Evolutionary conservation across 1,140 invertebrate genomes (phyloP).

Genomic region (Drosophila albomicans): DNA sequence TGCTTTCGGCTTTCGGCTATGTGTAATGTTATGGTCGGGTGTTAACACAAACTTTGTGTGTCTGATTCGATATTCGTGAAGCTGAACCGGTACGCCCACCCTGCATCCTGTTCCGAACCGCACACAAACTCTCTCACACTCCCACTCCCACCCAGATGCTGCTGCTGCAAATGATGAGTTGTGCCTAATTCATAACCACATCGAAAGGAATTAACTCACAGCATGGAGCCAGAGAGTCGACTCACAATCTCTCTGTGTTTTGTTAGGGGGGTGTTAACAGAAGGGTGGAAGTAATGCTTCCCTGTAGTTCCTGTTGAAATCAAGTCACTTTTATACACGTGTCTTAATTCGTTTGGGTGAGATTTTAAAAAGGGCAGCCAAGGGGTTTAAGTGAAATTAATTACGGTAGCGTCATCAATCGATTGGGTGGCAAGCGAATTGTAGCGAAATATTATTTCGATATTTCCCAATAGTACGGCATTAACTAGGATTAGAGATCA

Average conservation of each 20-base stretch:
- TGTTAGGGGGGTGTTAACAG: conserved; percentile 30
- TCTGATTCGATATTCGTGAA: conserved; percentile 57
- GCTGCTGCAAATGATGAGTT: conserved; percentile 83
- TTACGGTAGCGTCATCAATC: conserved; percentile 50
- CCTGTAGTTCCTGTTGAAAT: conserved; percentile 51
- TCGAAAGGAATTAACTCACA: conserved; percentile 78
- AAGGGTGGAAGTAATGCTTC: conserved; percentile 40
- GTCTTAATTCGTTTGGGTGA: conserved; percentile 75
- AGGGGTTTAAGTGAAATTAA: conserved; percentile 63
- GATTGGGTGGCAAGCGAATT: conserved; percentile 28
- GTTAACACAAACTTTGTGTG: conserved; percentile 76
- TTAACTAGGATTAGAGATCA: neutral
- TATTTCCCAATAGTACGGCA: neutral
- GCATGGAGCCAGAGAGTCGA: conserved; percentile 52
- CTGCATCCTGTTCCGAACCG: neutral
- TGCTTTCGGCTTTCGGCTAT: conserved; percentile 25
- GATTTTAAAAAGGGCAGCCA: conserved; percentile 57
- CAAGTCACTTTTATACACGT: conserved; percentile 65
- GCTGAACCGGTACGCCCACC: conserved; percentile 46
- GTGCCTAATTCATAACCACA: conserved; percentile 84
- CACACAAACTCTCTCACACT: conserved; percentile 27
- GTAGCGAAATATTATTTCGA: conserved; percentile 19
- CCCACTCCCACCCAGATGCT: conserved; percentile 54
- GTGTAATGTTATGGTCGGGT: conserved; percentile 50
- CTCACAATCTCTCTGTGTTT: conserved; percentile 15